Base-by-base conservation (phyloP, 2,888 invertebrate species). In the Hipparchia sbordonii region DNA sequence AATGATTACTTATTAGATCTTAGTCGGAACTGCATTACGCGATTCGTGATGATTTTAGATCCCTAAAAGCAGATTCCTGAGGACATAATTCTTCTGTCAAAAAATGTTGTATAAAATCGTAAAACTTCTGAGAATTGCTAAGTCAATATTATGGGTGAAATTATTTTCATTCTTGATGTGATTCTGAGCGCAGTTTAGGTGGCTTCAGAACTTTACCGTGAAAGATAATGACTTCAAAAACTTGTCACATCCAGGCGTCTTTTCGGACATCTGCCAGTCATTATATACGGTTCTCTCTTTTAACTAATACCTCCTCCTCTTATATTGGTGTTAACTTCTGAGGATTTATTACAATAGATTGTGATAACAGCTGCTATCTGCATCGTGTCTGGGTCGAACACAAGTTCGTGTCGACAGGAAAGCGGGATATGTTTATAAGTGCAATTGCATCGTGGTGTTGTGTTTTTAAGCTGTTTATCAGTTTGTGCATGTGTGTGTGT, bases 391-490 rank as follows among this genome's bases (percentile, higher is more conserved):
- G 72, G 62, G 72, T 76, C 72, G 71, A 62, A 59, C 71, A 70
- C 66, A 73, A 68, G 71, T 61, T 71, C 59, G 68, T 59, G 65
- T 72, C 71, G 52, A 66, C 75, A 79, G 77, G 78, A 78, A 75
- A 78, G 75, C 76, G 76, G 80, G 81, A 76, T 77, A 79, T 82
- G 82, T 84, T 82, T 80, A 80, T 85, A 86, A 85, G 85, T 91
- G 89, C 90, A 90, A 84, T 87, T 89, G 89, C 87, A 88, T 84
- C 85, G 85, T 85, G 84, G 84, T 89, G 88, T 89, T 85, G 88
- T 90, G 88, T 90, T 90, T 89, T 91, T 86, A 87, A 89, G 82
- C 85, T 87, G 90, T 90, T 92, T 92, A 92, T 93, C 92, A 91
- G 89, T 88, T 86, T 84, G 75, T 80, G 75, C 79, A 80, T 73